Percentiles rank a stretch among this genome's conserved stretches.
phyloP scores from a whole-genome alignment of 2,113 vertebrate genomes.

The Craseonycteris thonglongyai region DNA sequence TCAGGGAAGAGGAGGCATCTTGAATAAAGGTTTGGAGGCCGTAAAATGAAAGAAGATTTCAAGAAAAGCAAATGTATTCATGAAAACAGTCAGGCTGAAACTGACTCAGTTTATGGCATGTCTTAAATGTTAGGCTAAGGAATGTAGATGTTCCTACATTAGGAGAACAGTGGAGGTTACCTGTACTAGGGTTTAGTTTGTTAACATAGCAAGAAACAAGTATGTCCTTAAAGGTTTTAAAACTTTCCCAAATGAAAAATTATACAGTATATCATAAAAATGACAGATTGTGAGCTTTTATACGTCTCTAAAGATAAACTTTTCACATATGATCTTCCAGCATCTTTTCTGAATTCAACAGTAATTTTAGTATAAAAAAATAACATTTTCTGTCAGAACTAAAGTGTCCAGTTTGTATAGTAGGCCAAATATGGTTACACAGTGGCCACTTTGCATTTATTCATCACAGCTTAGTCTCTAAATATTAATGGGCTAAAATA shows the following conservation, averaged over 20 bases:
- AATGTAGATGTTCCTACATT: not conserved
- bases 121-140: not conserved
- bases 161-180: not conserved
- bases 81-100: not conserved
- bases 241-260: conserved; percentile 47
- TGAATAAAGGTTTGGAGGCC: not conserved
- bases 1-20: not conserved
- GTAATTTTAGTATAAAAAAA: conserved; percentile 54
- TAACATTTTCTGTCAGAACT: not conserved
- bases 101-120: not conserved
- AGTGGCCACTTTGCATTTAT: not conserved
- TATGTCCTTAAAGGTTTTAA: conserved; percentile 11
- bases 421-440: conserved; percentile 8
- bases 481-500: conserved; percentile 34
- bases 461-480: not conserved
- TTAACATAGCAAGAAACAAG: not conserved
- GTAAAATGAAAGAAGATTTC: not conserved
- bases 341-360: conserved; percentile 47
- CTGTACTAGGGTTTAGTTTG: not conserved
- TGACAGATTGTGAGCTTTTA: conserved; percentile 57
- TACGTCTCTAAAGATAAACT: conserved; percentile 38
- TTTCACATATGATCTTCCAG: conserved; percentile 26
- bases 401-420: conserved; percentile 17
- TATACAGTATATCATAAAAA: conserved; percentile 24
- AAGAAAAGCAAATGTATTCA: not conserved